Conservation (phyloP, 2,113 vertebrate genomes). For the Apistogramma diplotaenia region DNA sequence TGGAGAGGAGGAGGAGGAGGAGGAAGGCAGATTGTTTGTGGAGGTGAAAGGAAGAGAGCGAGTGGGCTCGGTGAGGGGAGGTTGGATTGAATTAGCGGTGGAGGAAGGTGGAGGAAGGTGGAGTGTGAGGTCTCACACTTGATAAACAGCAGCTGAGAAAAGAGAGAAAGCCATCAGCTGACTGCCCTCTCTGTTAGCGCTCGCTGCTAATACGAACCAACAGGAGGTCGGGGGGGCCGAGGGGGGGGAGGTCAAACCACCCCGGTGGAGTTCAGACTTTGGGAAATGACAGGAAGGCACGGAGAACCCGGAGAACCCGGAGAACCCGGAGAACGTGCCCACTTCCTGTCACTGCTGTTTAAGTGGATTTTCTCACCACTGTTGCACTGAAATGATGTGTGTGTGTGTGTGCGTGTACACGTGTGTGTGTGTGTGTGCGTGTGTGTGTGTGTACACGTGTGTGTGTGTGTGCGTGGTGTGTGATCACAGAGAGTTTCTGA, state of each 20-base stretch:
- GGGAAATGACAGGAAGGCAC: background rate
- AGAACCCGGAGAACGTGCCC: background rate
- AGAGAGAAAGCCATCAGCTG: slow-evolving; percentile 15
- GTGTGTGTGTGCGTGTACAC: background rate
- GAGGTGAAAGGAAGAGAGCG: slow-evolving; percentile 8
- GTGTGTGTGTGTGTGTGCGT: background rate
- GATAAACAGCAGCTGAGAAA: slow-evolving; percentile 30
- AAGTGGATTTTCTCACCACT: background rate
- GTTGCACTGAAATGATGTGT: background rate
- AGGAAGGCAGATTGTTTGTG: slow-evolving; percentile 48
- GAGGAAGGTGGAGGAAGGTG: slow-evolving; percentile 43
- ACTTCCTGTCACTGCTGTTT: background rate
- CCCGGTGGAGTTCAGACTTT: background rate
- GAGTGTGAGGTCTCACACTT: slow-evolving; percentile 48
- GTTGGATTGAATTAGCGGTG: slow-evolving; percentile 69
- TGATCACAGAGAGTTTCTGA: no score
- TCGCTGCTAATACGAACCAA: background rate
- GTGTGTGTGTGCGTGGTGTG: background rate
- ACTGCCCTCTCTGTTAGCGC: background rate
- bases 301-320: background rate
- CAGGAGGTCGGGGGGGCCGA: slow-evolving; percentile 1
- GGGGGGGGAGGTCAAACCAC: background rate
- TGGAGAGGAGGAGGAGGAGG: slow-evolving; percentile 15
- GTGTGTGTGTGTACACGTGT: background rate
- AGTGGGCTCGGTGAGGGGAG: background rate